These are phyloP conservation scores for Scolopax rusticola DNA, from an alignment of 2,797 vertebrate species.

Conservation along the genomic window DNA sequence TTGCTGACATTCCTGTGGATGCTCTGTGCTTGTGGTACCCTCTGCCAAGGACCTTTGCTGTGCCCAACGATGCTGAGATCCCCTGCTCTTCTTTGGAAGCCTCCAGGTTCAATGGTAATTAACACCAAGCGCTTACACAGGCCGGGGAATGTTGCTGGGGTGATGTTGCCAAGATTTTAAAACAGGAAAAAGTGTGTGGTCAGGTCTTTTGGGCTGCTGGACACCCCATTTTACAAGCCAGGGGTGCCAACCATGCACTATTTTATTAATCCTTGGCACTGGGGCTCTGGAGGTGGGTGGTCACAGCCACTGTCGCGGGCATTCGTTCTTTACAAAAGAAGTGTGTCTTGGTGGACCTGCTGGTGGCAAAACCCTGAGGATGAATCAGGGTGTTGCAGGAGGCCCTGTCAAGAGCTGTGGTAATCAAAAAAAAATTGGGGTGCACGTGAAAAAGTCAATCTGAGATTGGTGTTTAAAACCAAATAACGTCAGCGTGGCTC, in stretches of 20 bases:
- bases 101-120: neutral
- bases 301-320: neutral
- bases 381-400: neutral
- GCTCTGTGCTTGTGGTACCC: neutral
- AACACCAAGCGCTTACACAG: neutral
- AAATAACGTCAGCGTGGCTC: neutral
- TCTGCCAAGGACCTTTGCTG: neutral
- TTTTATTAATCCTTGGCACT: no score
- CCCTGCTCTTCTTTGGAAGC: neutral
- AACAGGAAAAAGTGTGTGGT: neutral
- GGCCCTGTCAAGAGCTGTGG: neutral
- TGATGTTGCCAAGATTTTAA: neutral
- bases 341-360: neutral
- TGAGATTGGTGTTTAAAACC: neutral
- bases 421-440: neutral
- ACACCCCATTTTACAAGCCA: accelerated
- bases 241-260: no score
- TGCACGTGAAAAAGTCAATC: neutral
- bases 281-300: neutral
- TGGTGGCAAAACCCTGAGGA: neutral
- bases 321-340: accelerated
- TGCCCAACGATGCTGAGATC: neutral
- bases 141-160: accelerated
- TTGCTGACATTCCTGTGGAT: neutral
- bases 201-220: neutral